Base-by-base conservation (phyloP, 2,797 vertebrate genomes). In the Rhinophrynus dorsalis region DNA sequence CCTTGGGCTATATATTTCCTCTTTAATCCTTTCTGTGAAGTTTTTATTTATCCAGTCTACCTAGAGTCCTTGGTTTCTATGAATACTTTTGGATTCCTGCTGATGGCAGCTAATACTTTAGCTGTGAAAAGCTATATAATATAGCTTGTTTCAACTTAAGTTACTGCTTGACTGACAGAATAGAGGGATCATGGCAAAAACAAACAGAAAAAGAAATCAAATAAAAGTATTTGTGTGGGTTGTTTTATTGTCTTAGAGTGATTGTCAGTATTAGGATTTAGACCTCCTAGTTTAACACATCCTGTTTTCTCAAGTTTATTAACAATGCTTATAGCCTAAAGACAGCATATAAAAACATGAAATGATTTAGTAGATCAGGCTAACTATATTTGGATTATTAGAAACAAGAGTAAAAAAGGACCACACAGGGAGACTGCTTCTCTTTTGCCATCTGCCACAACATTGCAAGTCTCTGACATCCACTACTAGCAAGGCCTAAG, bases 341-440 rank as follows among this genome's bases (percentile, higher is more conserved):
- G 78, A 76, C 74, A 73, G 74, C 72, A 76, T 76, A 80, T 80
- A 80, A 81, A 78, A 82, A 78, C 74, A 75, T 24, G 77, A 32
- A 65, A 29, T 75, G 38, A 74, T 78, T 78, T 67, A 80, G 79
- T 71, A 59, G 77, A 79, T 83, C 78, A 50, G 80, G 72, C 69
- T 67, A 76, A 78, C 21, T 35, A 73, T 82, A 84, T 83, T 86
- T 80, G 83, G 87, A 84, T 85, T 84, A 74, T 78, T 78, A 70
- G 78, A 71, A 80, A 77, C 77, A 73, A 58, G 27, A 8, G 1
- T 76, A 75, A 76, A 35, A 18, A 15, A 37, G 83, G 92, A 90
- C 92, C 91, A 94, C 93, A 94, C 94, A 94, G 91, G 90, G 91
- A 93, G 93, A 85, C 84, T 73, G 81, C 59, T 88, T 88, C 85